These are phyloP conservation scores for Catonia carolina DNA, from an alignment of 2,888 invertebrate genomes.

Conservation along the genomic window DNA sequence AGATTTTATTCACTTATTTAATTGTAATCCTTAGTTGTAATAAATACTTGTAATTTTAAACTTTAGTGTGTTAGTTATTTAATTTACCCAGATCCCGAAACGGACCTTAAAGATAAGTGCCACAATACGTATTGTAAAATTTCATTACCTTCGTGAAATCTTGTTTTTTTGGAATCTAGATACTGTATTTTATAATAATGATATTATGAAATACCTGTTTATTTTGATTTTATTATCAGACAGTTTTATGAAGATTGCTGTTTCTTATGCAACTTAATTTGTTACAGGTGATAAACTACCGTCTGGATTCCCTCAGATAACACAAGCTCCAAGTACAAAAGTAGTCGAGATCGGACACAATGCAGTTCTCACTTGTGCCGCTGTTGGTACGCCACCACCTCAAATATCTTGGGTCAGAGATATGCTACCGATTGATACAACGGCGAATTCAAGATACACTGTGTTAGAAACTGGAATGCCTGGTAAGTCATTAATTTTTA, in stretches of 20 bases:
- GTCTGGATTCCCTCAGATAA: conserved; percentile 84
- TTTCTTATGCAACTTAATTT: conserved; percentile 29
- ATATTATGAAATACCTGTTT: too few species aligned
- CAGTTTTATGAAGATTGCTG: neutral
- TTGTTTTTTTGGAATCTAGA: too few species aligned
- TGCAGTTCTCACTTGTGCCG: conserved; percentile 82
- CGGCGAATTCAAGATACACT: conserved; percentile 74
- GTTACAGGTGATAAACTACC: conserved; percentile 78
- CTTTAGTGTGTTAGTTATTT: too few species aligned
- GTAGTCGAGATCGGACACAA: conserved; percentile 95
- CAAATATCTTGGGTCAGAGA: conserved; percentile 91
- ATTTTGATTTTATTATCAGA: too few species aligned
- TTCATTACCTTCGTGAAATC: too few species aligned
- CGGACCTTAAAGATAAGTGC: too few species aligned
- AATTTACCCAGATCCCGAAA: too few species aligned
- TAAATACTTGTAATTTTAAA: too few species aligned
- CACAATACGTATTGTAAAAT: too few species aligned
- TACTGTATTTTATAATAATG: too few species aligned
- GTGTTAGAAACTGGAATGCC: conserved; percentile 72
- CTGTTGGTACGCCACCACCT: conserved; percentile 72
- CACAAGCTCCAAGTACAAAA: conserved; percentile 80
- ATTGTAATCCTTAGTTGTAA: too few species aligned
- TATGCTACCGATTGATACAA: conserved; percentile 78
- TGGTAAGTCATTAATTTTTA: conserved; percentile 48
- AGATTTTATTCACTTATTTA: too few species aligned